Conservation (phyloP, 1,140 invertebrate genomes). For the Conopomorpha cramerella region DNA sequence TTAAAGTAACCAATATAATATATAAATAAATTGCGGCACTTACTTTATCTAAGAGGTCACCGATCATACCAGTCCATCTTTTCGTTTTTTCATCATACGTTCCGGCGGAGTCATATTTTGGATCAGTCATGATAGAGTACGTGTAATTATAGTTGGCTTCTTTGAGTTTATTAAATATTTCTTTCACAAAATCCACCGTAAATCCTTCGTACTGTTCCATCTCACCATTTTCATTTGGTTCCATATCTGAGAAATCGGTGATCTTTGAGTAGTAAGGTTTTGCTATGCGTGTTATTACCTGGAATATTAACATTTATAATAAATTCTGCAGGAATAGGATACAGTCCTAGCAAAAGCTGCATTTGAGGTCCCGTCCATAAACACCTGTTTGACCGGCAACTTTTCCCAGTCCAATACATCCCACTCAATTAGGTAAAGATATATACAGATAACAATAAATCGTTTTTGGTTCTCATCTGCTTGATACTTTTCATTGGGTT, state of each 20-base stretch:
- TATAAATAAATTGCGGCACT: constrained; percentile 7
- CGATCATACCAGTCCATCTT: constrained; percentile 86
- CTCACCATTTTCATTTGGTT: constrained; percentile 25
- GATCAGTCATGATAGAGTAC: constrained; percentile 66
- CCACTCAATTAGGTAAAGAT: too few relatives aligned
- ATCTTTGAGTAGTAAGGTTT: constrained; percentile 47
- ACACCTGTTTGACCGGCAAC: too few relatives aligned
- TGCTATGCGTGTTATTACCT: constrained; percentile 37
- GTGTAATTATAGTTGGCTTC: constrained; percentile 37
- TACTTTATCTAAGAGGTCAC: constrained; percentile 71
- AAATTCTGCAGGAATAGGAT: neutral
- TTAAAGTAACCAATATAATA: neutral
- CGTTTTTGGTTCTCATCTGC: too few relatives aligned
- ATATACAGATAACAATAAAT: too few relatives aligned
- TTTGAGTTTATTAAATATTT: constrained; percentile 70
- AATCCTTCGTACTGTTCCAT: constrained; percentile 76
- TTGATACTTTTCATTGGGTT: too few relatives aligned
- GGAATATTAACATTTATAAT: neutral
- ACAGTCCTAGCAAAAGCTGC: too few relatives aligned
- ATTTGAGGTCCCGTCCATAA: too few relatives aligned
- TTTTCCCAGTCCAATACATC: too few relatives aligned
- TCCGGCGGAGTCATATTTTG: too few relatives aligned
- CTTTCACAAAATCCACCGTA: constrained; percentile 75
- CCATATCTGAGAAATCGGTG: constrained; percentile 25
- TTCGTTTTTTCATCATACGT: constrained; percentile 69